Evolutionary conservation across 1,140 invertebrate species (phyloP), one percentile per base, ranked within the genome.

Genomic region (Atta cephalotes): DNA sequence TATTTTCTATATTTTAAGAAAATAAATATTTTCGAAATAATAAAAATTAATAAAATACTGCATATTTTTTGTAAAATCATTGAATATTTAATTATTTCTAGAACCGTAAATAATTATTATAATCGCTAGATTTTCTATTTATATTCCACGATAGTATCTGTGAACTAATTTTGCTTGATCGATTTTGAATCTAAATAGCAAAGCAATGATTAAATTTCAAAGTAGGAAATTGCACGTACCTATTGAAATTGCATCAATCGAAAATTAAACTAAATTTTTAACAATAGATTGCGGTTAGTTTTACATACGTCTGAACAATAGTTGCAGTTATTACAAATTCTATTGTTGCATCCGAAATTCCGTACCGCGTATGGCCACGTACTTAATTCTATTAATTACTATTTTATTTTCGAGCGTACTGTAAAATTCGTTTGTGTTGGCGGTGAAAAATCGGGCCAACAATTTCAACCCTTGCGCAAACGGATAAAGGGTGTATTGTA

Each of bases 211-310:
- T 66, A 25, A 53, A 86, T 88, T 77, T 86, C 72, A 86, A 87
- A 87, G 63, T 66, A 28, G n/a, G 35, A 45, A 45, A 10, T 86
- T 70, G 86, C 87, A 91, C 72, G 88, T 58, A 35, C 49, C 68
- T 86, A 92, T 92, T 90, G 91, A 92, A 91, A 91, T 90, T 74
- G 62, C 71, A 88, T 92, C 85, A 88, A 91, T 91, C 74, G 85
- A 88, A 87, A 89, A 88, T 87, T 81, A 87, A 89, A 88, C 86
- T 81, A 87, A 89, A 89, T 89, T 45, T 76, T 86, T 58, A 60
- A 62, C 88, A 79, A 63, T 82, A 66, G n/a, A 31, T 63, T 58
- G 56, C 31, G 53, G 80, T 35, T 51, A 66, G 79, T 56, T 89
- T 65, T 76, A 78, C 76, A 45, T 80, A 90, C 70, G 53, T 63